Evolutionary conservation across 2,888 invertebrate species (phyloP), one percentile per base, ranked within the genome.

Genomic region (Acrobasis suavella): DNA sequence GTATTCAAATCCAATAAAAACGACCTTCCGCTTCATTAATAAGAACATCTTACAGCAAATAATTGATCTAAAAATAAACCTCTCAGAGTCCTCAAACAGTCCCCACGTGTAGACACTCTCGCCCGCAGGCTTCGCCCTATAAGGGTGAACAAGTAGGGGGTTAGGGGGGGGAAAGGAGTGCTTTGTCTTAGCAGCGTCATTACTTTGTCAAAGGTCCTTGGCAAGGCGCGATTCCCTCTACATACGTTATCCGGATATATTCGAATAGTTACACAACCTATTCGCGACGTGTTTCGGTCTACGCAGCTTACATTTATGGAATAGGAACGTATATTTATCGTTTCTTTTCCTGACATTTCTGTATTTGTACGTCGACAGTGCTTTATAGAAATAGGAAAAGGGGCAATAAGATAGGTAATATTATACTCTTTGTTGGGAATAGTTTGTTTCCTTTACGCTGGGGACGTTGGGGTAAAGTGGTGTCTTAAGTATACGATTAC

Each of bases 161-260:
- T 68, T 74, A 74, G 71, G 69, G 67, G 67, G 68, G 72, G 67
- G 66, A 65, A 65, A 67, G 64, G 65, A 65, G 67, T 65, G 73
- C 83, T 87, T 90, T 89, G 89, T 90, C 87, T 87, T 74, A 77
- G 72, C 81, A 74, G 77, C 83, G 83, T 88, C 89, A 89, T 90
- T 90, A 90, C 91, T 91, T 89, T 87, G 88, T 89, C 88, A 88
- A 89, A 91, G 87, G 87, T 88, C 85, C 89, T 89, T 72, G 67
- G 73, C 71, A 67, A 46, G 46, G 69, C 71, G 72, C 66, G 69
- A 67, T 65, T 58, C 63, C 54, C 42, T 49, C 58, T 50, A 55
- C 62, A 68, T 61, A 64, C 67, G 67, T 62, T 62, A 64, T 65
- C 67, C 63, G 60, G 49, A 54, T 59, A 54, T 55, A 55, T 55